Percentiles rank a stretch among this genome's conserved stretches.
phyloP scores from a whole-genome alignment of 2,888 invertebrate species.

The Drosophila mercatorum region DNA sequence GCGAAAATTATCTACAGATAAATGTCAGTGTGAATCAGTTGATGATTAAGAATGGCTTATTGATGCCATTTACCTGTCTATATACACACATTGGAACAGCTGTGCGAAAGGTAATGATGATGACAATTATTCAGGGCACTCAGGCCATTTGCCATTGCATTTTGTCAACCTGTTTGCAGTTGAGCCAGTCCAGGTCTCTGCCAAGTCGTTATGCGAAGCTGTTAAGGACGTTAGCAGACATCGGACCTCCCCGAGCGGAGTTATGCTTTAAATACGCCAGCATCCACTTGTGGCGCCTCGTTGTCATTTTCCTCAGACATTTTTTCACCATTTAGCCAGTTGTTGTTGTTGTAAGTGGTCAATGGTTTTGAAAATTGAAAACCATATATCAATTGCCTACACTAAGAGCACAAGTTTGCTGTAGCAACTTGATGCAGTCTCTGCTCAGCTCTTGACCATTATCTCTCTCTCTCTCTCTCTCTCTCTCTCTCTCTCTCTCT shows the following conservation, averaged over 20 bases:
- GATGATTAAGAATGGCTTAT: not conserved
- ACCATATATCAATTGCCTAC: constrained; percentile 82
- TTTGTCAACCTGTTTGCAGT: constrained; percentile 63
- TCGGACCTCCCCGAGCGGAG: constrained; percentile 49
- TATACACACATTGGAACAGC: not conserved
- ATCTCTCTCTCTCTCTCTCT: constrained; percentile 30
- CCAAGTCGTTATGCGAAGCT: constrained; percentile 53
- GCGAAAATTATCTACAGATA: not conserved
- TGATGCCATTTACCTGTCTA: not conserved
- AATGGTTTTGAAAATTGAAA: constrained; percentile 81
- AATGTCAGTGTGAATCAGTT: not conserved
- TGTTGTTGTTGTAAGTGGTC: constrained; percentile 52
- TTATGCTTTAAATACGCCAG: constrained; percentile 69
- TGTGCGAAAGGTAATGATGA: constrained; percentile 48
- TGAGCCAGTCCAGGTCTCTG: constrained; percentile 19
- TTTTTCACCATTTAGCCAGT: constrained; percentile 31
- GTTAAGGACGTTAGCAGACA: constrained; percentile 43
- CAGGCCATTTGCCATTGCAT: constrained; percentile 49
- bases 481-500: constrained; percentile 23
- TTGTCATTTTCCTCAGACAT: constrained; percentile 28
- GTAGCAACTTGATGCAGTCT: constrained; percentile 17
- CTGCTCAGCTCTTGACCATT: constrained; percentile 26
- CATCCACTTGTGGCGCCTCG: constrained; percentile 31
- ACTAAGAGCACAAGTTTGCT: constrained; percentile 66
- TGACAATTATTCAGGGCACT: constrained; percentile 66